phyloP scores from a whole-genome alignment of 2,113 vertebrate genomes.

The Serilophus lunatus region DNA sequence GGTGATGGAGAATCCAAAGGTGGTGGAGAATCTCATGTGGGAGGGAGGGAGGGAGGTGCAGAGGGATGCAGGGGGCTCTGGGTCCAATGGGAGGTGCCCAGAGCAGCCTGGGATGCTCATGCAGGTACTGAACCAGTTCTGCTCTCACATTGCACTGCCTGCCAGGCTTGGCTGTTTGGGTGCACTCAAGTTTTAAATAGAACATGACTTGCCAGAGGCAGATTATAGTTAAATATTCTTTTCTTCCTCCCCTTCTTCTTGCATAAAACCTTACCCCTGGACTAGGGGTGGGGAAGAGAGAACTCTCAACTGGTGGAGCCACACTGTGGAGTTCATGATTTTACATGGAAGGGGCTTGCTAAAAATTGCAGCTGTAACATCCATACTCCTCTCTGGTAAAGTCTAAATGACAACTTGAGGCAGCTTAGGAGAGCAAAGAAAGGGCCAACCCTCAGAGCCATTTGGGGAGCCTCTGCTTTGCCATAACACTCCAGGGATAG shows the following conservation, averaged over 20 bases:
- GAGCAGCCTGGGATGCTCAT: background rate
- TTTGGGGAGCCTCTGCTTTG: background rate
- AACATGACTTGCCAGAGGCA: constrained; percentile 22
- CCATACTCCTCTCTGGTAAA: background rate
- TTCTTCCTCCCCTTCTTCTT: background rate
- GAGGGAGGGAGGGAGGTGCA: background rate
- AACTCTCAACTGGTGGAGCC: background rate
- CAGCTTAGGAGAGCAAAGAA: background rate
- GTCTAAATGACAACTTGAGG: background rate
- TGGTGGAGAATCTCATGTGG: background rate
- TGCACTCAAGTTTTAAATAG: background rate
- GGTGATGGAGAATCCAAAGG: too few species aligned
- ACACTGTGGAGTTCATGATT: background rate
- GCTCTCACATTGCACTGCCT: background rate
- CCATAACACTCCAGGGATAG: background rate
- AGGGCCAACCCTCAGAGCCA: background rate
- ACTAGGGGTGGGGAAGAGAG: background rate
- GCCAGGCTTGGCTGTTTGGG: background rate
- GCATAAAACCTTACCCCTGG: background rate
- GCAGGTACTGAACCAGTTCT: background rate
- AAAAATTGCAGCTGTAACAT: background rate
- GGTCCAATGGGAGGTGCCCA: background rate
- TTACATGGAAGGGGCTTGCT: background rate
- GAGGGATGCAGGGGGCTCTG: background rate
- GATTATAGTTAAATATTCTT: background rate